phyloP scores from a whole-genome alignment of 2,113 vertebrate species.

The Poicephalus meyeri region DNA sequence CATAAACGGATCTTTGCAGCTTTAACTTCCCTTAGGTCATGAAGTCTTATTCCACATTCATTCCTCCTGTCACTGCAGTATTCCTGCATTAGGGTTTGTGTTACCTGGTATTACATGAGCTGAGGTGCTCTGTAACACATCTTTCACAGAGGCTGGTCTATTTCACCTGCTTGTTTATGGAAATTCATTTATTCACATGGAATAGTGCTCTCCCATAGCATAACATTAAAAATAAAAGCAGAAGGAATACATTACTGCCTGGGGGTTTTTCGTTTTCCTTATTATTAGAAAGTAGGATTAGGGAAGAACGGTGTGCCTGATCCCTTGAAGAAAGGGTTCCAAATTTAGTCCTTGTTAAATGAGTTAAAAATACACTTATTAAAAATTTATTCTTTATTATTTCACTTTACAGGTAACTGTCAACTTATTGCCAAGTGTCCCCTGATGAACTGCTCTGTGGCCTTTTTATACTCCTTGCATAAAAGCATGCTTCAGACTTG shows the following conservation, averaged over 20 bases:
- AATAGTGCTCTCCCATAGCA: neutral
- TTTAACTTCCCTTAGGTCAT: neutral
- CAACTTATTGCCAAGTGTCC: constrained; percentile 26
- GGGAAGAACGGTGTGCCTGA: neutral
- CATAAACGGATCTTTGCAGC: neutral
- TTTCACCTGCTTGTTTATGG: neutral
- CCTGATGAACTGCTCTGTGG: neutral
- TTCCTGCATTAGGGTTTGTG: neutral
- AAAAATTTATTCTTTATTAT: constrained; percentile 45
- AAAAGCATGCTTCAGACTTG: neutral
- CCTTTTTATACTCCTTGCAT: constrained; percentile 26
- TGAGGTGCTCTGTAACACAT: neutral
- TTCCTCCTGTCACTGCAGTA: neutral
- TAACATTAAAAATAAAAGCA: neutral
- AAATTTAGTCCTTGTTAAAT: constrained; percentile 19
- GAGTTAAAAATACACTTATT: constrained; percentile 34
- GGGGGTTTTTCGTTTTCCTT: neutral
- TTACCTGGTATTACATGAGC: neutral
- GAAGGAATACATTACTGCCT: neutral
- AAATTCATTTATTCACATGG: neutral
- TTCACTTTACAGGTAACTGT: constrained; percentile 26
- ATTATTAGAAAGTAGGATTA: neutral
- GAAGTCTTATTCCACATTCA: neutral
- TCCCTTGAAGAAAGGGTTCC: neutral
- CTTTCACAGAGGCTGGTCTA: neutral